phyloP scores from a whole-genome alignment of 2,797 vertebrate genomes.

The Argentina silus region DNA sequence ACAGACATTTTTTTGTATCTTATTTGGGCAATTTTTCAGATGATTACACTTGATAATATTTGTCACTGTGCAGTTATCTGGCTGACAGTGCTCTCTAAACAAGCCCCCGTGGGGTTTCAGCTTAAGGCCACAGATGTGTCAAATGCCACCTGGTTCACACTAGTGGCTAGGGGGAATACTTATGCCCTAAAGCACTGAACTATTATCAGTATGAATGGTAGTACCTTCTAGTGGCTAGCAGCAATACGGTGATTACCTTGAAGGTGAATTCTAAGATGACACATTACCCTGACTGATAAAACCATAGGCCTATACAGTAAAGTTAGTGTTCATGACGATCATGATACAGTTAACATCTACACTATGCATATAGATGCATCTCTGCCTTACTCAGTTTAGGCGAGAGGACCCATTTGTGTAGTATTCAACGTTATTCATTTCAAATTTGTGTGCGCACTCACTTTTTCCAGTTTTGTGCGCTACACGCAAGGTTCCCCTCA shows the following conservation, averaged over 20 bases:
- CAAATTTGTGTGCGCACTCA: too few relatives aligned
- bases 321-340: too few relatives aligned
- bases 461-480: too few relatives aligned
- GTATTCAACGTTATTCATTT: too few relatives aligned
- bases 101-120: neutral
- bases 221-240: neutral
- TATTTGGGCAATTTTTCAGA: neutral
- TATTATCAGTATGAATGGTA: neutral
- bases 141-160: neutral
- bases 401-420: too few relatives aligned
- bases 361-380: too few relatives aligned
- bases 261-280: neutral
- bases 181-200: neutral
- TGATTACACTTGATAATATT: neutral
- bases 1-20: neutral
- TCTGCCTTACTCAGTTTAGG: too few relatives aligned
- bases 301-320: too few relatives aligned
- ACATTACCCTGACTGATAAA: neutral
- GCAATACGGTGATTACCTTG: neutral
- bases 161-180: neutral
- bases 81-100: neutral
- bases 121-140: neutral
- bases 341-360: too few relatives aligned
- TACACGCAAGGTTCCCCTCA: neutral
- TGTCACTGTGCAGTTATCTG: neutral